phyloP scores from a whole-genome alignment of 2,797 vertebrate species.

The Myripristis jacobus region DNA sequence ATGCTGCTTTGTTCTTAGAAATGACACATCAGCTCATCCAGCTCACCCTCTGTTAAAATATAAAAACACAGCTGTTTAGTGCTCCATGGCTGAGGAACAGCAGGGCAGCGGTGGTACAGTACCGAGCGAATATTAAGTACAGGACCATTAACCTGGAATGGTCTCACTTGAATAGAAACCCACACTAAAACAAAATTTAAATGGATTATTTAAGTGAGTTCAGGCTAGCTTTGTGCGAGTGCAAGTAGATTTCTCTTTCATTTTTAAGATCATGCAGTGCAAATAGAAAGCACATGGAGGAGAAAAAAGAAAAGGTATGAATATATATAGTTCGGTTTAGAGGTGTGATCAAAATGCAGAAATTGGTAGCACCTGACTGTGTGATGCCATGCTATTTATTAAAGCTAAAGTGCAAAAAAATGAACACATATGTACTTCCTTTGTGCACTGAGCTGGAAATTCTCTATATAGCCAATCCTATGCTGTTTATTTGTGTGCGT shows the following conservation, averaged over 20 bases:
- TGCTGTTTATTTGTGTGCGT: too few species aligned
- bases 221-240: background rate
- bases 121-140: constrained; percentile 33
- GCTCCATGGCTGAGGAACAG: constrained; percentile 20
- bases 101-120: constrained; percentile 27
- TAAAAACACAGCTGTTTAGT: constrained; percentile 35
- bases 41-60: constrained; percentile 34
- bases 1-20: constrained; percentile 18
- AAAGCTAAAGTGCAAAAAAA: too few species aligned
- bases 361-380: too few species aligned
- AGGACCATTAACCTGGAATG: constrained; percentile 36
- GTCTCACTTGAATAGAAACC: background rate
- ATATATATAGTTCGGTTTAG: background rate
- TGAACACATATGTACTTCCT: too few species aligned
- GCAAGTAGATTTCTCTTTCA: constrained; percentile 2
- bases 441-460: too few species aligned
- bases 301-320: background rate
- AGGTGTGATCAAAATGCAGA: too few species aligned
- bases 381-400: too few species aligned
- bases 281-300: background rate
- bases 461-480: too few species aligned
- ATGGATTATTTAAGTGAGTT: constrained; percentile 14
- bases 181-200: constrained; percentile 16
- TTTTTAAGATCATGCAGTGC: constrained; percentile 9
- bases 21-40: constrained; percentile 11